Evolutionary conservation across 2,113 vertebrate genomes (phyloP).

Genomic region (Varanus salvator): DNA sequence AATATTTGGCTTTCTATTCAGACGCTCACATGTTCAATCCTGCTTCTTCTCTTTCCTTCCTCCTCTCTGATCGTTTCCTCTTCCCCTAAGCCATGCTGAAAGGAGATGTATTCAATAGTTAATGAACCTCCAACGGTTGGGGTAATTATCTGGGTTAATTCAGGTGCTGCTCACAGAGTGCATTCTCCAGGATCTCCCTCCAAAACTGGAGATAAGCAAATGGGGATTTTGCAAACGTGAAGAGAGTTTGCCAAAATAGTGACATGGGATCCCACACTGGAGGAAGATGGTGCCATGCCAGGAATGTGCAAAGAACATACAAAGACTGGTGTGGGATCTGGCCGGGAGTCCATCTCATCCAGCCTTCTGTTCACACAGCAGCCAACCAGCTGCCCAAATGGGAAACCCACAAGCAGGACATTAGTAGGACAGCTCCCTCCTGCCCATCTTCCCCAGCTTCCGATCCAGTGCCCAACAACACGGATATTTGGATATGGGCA

Average conservation of each 20-base stretch:
- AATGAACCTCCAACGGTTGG: slow-evolving; percentile 30
- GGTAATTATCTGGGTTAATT: slow-evolving; percentile 10
- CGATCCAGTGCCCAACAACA: no score
- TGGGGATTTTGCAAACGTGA: not conserved
- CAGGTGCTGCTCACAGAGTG: not conserved
- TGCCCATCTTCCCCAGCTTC: no score
- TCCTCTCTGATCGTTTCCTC: slow-evolving; percentile 1
- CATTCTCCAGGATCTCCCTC: not conserved
- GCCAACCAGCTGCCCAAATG: no score
- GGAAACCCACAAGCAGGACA: no score
- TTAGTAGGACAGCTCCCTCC: no score
- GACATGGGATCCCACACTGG: no score
- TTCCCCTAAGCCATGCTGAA: slow-evolving; percentile 14
- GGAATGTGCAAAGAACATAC: no score
- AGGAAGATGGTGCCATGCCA: no score
- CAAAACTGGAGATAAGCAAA: not conserved
- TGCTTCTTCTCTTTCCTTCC: not conserved
- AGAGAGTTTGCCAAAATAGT: not conserved
- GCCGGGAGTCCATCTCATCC: no score
- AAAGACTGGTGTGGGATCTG: no score
- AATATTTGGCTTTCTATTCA: not conserved
- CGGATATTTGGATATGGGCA: no score
- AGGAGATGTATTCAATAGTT: slow-evolving; percentile 37
- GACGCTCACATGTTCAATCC: not conserved
- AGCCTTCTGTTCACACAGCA: no score